Evolutionary conservation across 92 coral and sea anemone species (phyloP), one percentile per base, ranked within the genome.

Genomic region (Paragorgia papillata): DNA sequence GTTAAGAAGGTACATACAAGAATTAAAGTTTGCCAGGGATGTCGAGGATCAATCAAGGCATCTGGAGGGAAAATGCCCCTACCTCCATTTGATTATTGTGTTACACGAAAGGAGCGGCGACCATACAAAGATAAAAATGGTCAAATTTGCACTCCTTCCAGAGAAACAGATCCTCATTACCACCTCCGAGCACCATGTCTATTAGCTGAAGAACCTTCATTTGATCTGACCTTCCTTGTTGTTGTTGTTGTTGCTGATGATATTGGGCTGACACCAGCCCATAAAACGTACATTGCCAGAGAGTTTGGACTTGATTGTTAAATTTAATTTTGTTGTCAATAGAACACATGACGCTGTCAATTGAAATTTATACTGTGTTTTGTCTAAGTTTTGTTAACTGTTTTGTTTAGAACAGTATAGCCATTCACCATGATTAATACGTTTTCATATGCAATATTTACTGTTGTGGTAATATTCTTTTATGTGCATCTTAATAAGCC

Each of bases 21-120:
- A 2, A 83, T 75, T 10, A n/a, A 83, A 66, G 82, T 75, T 10
- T 75, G 82, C 71, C 86, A 75, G 39, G 82, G 86, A 2, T 75
- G 81, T 32, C 73, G 85, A 60, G 65, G 80, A 10, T 41, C 74
- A 0, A 25, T 57, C 30, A 57, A 57, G 28, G 10, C 25, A 15
- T 25, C 62, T 9, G 43, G 14, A 20, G 39, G 29, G 9, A 20
- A 21, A 0, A 41, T 78, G 33, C 50, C 32, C 25, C 34, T 64
- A 6, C 84, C 84, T 26, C 84, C 71, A 5, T 80, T 53, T 43
- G 73, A 80, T 43, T 68, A 31, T 22, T 80, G 79, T 43, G 59
- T 80, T 10, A 69, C 79, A 7, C 3, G 84, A 12, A 80, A 60
- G 24, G 79, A 80, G 24, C 35, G 79, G 19, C 84, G 79, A 43